Percentiles rank a stretch among this genome's conserved stretches.
Evolutionary conservation across 2,888 invertebrate genomes (phyloP).

Genomic region (Polyommatus iphigenia): DNA sequence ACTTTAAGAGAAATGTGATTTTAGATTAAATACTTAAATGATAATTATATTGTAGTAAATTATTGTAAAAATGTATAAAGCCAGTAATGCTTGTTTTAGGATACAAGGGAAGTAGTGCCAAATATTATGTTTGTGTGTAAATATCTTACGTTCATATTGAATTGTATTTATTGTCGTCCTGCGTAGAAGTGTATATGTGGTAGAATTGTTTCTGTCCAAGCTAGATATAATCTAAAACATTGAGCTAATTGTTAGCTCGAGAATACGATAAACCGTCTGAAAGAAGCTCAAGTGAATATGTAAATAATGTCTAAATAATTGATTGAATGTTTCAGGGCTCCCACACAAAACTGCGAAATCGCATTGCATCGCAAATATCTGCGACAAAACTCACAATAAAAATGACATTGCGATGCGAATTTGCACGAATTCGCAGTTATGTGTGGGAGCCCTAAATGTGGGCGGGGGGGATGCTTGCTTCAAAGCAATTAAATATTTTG

Average conservation of each 20-base stretch:
- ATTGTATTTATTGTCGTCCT: neutral
- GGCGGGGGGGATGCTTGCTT: no score
- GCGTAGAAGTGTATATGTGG: neutral
- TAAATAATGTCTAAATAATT: neutral
- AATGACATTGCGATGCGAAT: no score
- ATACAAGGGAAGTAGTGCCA: conserved; percentile 24
- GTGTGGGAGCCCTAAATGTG: no score
- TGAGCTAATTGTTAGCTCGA: neutral
- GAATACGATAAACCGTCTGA: conserved; percentile 4
- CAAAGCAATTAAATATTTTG: neutral
- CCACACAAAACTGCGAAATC: neutral
- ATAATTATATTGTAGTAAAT: conserved; percentile 1
- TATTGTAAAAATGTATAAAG: conserved; percentile 20
- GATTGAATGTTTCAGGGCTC: neutral
- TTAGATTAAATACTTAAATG: conserved; percentile 18
- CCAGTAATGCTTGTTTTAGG: conserved; percentile 20
- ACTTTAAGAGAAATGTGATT: conserved; percentile 28
- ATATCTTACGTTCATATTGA: conserved; percentile 25
- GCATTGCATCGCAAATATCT: neutral
- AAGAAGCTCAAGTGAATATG: neutral
- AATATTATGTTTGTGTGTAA: conserved; percentile 28
- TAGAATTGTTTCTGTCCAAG: neutral
- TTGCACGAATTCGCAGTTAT: no score
- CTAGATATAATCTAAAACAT: neutral
- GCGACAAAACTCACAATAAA: no score